Base-by-base conservation (phyloP, 1,140 invertebrate species). In the Temnothorax longispinosus region DNA sequence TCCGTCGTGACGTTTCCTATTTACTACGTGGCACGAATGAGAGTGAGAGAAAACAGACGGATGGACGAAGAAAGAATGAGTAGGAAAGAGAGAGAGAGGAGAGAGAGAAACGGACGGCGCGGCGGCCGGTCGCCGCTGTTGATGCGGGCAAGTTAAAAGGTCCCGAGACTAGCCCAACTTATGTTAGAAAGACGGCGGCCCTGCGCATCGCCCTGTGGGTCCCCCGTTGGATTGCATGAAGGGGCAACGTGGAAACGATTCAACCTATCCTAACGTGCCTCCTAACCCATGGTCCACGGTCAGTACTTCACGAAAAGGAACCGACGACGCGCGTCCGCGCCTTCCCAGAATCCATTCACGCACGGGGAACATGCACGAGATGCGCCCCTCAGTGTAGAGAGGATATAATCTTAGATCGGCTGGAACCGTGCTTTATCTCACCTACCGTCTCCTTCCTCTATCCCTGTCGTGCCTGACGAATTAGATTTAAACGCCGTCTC, bases 121-220 rank as follows among this genome's bases (percentile, higher is more conserved):
- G 50, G 50, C 47, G 18, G 64, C 15, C 27, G 32, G 44, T 54
- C 38, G 32, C n/a, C 13, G 56, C 41, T 52, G 38, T 13, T 60
- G 67, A 90, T 90, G 89, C 89, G 89, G 89, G 89, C 80, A 87
- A 56, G 80, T 89, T 90, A 87, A 90, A 88, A 88, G 81, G 41
- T 10, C 54, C n/a, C 27, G 35, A 41, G 81, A 50, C 80, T 71
- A n/a, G 87, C n/a, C 18, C 52, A 65, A 65, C 54, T 27, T 27
- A 27, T 27, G 38, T 65, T 85, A 58, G 54, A 52, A 71, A 56
- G 60, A 47, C 64, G 13, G 60, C 27, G 15, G 64, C 32, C 47
- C 41, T 27, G 62, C 32, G 50, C 21, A 56, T 56, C 52, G 11
- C 21, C 11, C 77, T 50, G 60, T 52, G 77, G 35, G 47, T 27